Evolutionary conservation across 1,140 invertebrate genomes (phyloP).

Genomic region (Danaus melanippus): DNA sequence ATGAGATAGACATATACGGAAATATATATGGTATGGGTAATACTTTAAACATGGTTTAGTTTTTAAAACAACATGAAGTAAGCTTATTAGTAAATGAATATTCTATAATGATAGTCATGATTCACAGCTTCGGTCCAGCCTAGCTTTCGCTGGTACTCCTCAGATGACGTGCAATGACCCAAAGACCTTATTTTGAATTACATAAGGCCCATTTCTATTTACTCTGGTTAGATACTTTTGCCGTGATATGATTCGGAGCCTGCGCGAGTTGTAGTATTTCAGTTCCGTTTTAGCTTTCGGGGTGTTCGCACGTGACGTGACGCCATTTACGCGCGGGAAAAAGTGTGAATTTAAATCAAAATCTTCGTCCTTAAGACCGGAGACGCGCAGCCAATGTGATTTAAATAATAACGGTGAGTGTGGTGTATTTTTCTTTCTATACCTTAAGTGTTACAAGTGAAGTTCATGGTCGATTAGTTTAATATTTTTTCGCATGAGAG

Average conservation of each 20-base stretch:
- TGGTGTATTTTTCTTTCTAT: slow-evolving; percentile 24
- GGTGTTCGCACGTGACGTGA: slow-evolving; percentile 25
- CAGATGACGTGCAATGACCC: slow-evolving; percentile 17
- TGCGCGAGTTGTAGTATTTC: slow-evolving; percentile 32
- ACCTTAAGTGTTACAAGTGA: slow-evolving; percentile 16
- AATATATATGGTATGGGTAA: no score
- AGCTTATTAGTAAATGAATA: no score
- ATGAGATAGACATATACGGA: no score
- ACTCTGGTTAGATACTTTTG: slow-evolving; percentile 11
- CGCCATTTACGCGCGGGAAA: slow-evolving; percentile 24
- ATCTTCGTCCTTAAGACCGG: slow-evolving; percentile 21
- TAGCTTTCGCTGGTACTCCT: slow-evolving; percentile 11
- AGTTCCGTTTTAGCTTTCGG: slow-evolving; percentile 30
- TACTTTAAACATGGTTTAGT: no score
- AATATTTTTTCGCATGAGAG: slow-evolving; percentile 14
- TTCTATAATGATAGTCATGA: neutral
- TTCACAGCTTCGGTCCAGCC: slow-evolving; percentile 28
- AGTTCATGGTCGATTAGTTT: slow-evolving; percentile 15
- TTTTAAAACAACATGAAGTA: no score
- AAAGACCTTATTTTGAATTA: slow-evolving; percentile 1
- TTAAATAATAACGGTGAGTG: slow-evolving; percentile 41
- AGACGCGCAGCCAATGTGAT: slow-evolving; percentile 41
- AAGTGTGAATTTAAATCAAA: slow-evolving; percentile 26
- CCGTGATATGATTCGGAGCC: slow-evolving; percentile 43
- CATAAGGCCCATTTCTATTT: slow-evolving; percentile 6